Percentiles rank a stretch among this genome's conserved stretches.
Conservation (phyloP, 2,888 invertebrate species). For the Calliopum simillimum region DNA sequence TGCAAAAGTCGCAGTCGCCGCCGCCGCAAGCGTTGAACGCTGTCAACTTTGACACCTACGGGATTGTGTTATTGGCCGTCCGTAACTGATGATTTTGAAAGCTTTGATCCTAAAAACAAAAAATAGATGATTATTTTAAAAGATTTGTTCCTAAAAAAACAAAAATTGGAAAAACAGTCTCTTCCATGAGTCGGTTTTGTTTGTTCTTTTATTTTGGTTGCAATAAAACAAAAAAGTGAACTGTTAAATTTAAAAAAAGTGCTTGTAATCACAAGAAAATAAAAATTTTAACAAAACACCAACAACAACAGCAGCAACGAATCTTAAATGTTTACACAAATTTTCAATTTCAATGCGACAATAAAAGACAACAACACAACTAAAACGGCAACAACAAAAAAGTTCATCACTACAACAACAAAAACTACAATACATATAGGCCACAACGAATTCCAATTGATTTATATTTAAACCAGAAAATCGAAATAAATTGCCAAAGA, state of each 20-base stretch:
- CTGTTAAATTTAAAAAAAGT: not conserved
- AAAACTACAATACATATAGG: not conserved
- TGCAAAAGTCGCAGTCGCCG: not conserved
- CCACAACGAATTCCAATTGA: conserved; percentile 6
- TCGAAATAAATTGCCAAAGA: not conserved
- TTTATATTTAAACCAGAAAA: not conserved
- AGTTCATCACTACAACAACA: not conserved
- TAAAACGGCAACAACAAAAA: too few relatives aligned
- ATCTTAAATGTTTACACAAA: not conserved
- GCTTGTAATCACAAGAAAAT: not conserved
- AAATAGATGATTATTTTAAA: too few relatives aligned
- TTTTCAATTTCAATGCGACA: conserved; percentile 20
- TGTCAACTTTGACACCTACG: too few relatives aligned
- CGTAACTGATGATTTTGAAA: too few relatives aligned
- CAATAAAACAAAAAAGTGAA: too few relatives aligned
- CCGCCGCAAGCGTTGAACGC: too few relatives aligned
- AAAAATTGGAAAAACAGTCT: too few relatives aligned
- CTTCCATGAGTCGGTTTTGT: too few relatives aligned
- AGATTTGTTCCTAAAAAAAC: too few relatives aligned
- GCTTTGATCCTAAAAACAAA: too few relatives aligned
- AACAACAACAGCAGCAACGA: conserved; percentile 3
- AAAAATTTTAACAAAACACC: not conserved
- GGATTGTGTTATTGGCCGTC: too few relatives aligned
- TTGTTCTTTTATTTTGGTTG: too few relatives aligned
- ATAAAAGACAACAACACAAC: not conserved